These are phyloP conservation scores for Archips xylosteana DNA, from an alignment of 2,888 invertebrate genomes.

Conservation along the genomic window DNA sequence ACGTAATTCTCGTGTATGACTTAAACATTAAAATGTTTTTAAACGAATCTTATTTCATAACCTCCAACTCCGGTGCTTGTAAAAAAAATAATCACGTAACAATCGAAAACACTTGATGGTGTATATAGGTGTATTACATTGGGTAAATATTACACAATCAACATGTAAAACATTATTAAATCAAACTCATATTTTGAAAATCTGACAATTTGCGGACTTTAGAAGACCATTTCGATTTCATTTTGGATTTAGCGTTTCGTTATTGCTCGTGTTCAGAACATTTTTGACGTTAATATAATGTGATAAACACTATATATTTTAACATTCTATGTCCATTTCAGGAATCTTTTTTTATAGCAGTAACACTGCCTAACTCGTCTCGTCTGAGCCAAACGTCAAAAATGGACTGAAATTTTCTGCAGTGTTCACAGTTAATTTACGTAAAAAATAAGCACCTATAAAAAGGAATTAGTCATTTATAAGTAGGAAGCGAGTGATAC, in stretches of 20 bases:
- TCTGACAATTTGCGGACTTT: slow-evolving; percentile 65
- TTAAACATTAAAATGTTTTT: slow-evolving; percentile 47
- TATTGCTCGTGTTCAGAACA: background rate
- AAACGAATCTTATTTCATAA: slow-evolving; percentile 68
- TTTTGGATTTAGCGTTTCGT: slow-evolving; percentile 42
- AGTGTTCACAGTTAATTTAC: slow-evolving; percentile 59
- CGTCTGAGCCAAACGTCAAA: slow-evolving; percentile 64
- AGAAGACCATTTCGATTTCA: slow-evolving; percentile 60
- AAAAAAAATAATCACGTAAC: slow-evolving; percentile 59
- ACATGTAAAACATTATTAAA: slow-evolving; percentile 75
- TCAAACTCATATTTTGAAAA: slow-evolving; percentile 75
- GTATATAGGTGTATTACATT: slow-evolving; percentile 54
- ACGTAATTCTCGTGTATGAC: slow-evolving; percentile 59
- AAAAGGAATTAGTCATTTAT: slow-evolving; percentile 53
- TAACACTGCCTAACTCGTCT: slow-evolving; percentile 41
- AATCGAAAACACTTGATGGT: slow-evolving; percentile 51
- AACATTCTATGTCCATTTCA: slow-evolving; percentile 31
- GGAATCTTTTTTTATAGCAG: slow-evolving; percentile 34
- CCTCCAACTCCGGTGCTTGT: slow-evolving; percentile 68
- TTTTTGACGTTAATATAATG: slow-evolving; percentile 1
- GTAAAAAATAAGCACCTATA: slow-evolving; percentile 61
- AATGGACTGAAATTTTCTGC: slow-evolving; percentile 62
- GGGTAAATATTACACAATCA: slow-evolving; percentile 74
- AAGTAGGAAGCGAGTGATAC: slow-evolving; percentile 51
- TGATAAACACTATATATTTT: background rate